Percentiles rank a stretch among this genome's conserved stretches.
Evolutionary conservation across 2,113 vertebrate genomes (phyloP).

Genomic region (Ameiurus melas): DNA sequence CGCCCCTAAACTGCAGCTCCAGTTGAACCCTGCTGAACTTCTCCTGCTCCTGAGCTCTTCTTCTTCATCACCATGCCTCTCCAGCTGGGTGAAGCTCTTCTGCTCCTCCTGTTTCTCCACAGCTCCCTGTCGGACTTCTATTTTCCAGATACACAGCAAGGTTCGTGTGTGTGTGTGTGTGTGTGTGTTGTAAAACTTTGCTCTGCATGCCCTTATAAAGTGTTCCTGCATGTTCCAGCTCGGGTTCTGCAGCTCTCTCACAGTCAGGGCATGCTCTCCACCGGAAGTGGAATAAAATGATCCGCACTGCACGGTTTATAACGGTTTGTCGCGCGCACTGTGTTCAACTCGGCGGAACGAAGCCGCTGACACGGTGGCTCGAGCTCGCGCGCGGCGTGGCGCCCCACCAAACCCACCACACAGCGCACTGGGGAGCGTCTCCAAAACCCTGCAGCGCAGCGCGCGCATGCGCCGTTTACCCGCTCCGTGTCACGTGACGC

Average conservation of each 20-base stretch:
- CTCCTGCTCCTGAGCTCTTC: too few species aligned
- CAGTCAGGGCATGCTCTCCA: not conserved
- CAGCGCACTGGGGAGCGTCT: too few species aligned
- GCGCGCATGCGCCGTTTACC: not conserved
- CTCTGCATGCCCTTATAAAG: conserved; percentile 16
- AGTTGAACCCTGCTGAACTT: too few species aligned
- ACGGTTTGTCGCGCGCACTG: not conserved
- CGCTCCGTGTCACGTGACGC: not conserved
- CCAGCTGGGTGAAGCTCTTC: not conserved
- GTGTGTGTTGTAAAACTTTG: conserved; percentile 60
- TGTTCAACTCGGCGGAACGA: not conserved
- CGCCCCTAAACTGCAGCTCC: too few species aligned
- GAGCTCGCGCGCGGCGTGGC: not conserved
- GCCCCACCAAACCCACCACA: not conserved
- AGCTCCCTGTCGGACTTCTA: conserved; percentile 63
- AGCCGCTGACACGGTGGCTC: not conserved
- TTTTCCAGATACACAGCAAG: conserved; percentile 81
- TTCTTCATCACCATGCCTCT: conserved; percentile 14
- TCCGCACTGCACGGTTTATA: not conserved
- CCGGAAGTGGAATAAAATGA: not conserved
- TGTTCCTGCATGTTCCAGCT: not conserved
- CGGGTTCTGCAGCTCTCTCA: not conserved
- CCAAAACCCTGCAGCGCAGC: not conserved
- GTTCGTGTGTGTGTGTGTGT: conserved; percentile 73
- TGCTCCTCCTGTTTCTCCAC: conserved; percentile 45